Evolutionary conservation across 1,140 invertebrate species (phyloP).

Genomic region (Adelges cooleyi): DNA sequence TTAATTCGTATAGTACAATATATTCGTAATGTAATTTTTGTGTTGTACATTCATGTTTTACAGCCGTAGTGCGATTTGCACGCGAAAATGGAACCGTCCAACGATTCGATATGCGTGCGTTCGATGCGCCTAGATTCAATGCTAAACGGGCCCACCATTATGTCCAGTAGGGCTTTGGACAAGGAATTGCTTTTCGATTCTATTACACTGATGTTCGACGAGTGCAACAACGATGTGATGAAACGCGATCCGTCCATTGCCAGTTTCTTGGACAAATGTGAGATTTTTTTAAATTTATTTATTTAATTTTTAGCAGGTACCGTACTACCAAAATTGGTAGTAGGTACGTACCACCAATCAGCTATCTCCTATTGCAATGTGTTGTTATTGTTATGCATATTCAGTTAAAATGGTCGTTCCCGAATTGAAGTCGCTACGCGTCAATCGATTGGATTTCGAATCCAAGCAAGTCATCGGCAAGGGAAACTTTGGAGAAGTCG

Average conservation of each 20-base stretch:
- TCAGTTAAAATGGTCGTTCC: slow-evolving; percentile 53
- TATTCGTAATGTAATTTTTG: too few species aligned
- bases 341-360: too few species aligned
- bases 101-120: slow-evolving; percentile 15
- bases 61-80: too few species aligned
- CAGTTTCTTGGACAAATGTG: slow-evolving; percentile 65
- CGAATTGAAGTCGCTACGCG: slow-evolving; percentile 52
- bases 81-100: slow-evolving; percentile 8
- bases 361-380: too few species aligned
- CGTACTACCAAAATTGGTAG: too few species aligned
- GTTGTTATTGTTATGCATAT: slow-evolving; percentile 33
- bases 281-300: slow-evolving; percentile 34
- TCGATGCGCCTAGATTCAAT: neutral
- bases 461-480: slow-evolving; percentile 73
- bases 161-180: slow-evolving; percentile 36
- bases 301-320: too few species aligned
- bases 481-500: slow-evolving; percentile 83
- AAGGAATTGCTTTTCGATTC: slow-evolving; percentile 61
- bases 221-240: slow-evolving; percentile 59
- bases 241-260: slow-evolving; percentile 59
- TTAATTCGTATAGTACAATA: too few species aligned
- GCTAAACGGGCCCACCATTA: slow-evolving; percentile 29
- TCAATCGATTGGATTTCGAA: slow-evolving; percentile 68
- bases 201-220: slow-evolving; percentile 62
- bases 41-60: too few species aligned